Percentiles rank a stretch among this genome's conserved stretches.
These are phyloP conservation scores for Marmota flaviventris DNA, from an alignment of 2,113 vertebrate genomes.

Conservation along the genomic window DNA sequence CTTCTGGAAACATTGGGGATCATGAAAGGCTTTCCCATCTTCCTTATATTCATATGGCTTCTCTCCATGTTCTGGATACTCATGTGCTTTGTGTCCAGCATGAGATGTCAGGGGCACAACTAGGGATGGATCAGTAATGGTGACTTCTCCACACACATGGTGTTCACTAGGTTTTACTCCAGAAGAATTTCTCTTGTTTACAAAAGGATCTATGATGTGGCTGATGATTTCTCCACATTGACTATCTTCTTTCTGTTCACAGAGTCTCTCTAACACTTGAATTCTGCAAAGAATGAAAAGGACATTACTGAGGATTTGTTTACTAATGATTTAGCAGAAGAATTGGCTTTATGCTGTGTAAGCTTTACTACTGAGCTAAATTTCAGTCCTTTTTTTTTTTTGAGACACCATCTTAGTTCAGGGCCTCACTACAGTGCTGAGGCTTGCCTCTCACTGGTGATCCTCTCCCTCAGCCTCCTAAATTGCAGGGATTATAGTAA, in stretches of 20 bases:
- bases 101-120: background rate
- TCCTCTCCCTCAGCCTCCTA: no score
- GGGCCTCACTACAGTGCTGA: no score
- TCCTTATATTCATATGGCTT: background rate
- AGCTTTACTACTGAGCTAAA: no score
- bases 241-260: background rate
- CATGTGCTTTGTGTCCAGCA: background rate
- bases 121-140: background rate
- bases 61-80: background rate
- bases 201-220: background rate
- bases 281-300: background rate
- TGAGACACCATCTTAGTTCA: no score
- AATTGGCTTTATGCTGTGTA: background rate
- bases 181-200: background rate
- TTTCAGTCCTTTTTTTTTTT: no score
- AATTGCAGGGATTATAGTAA: no score
- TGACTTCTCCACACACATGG: background rate
- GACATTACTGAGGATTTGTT: background rate
- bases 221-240: background rate
- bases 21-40: background rate
- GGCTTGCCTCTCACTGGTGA: no score
- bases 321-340: background rate
- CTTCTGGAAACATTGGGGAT: background rate
- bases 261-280: background rate
- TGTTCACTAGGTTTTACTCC: background rate